These are phyloP conservation scores for Drosophila burlai DNA, from an alignment of 1,140 invertebrate species.

Conservation along the genomic window DNA sequence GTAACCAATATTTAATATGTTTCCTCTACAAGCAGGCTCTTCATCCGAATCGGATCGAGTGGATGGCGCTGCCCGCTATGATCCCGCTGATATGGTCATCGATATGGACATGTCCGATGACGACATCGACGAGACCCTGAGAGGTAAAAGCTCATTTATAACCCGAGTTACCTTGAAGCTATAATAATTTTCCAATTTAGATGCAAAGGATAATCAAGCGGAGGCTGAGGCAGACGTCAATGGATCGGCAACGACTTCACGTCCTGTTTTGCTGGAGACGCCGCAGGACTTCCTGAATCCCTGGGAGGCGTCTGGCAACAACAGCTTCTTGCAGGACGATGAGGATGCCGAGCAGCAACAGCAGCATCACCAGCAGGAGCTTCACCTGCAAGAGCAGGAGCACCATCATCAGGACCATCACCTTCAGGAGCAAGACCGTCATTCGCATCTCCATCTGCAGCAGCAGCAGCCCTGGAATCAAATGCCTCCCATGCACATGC, in stretches of 20 bases:
- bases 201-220: slow-evolving; percentile 45
- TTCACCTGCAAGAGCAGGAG: slow-evolving; percentile 45
- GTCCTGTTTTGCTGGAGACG: slow-evolving; percentile 75
- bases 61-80: slow-evolving; percentile 76
- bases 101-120: slow-evolving; percentile 92
- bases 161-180: neutral
- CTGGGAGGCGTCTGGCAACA: slow-evolving; percentile 62
- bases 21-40: slow-evolving; percentile 46
- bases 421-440: slow-evolving; percentile 57
- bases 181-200: slow-evolving; percentile 25
- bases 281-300: slow-evolving; percentile 68
- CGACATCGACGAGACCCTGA: slow-evolving; percentile 85
- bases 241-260: slow-evolving; percentile 43
- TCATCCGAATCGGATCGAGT: slow-evolving; percentile 76
- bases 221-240: slow-evolving; percentile 59
- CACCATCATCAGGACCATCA: slow-evolving; percentile 54
- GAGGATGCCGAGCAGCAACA: slow-evolving; percentile 49
- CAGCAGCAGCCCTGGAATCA: slow-evolving; percentile 68
- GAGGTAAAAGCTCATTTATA: slow-evolving; percentile 52
- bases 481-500: slow-evolving; percentile 65
- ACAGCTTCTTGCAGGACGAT: slow-evolving; percentile 63
- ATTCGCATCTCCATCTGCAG: slow-evolving; percentile 51
- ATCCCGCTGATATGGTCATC: slow-evolving; percentile 87
- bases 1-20: neutral
- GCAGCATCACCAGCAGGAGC: slow-evolving; percentile 54